Evolutionary conservation across 2,797 vertebrate genomes (phyloP), one percentile per base, ranked within the genome.

Genomic region (Botia almorhae): DNA sequence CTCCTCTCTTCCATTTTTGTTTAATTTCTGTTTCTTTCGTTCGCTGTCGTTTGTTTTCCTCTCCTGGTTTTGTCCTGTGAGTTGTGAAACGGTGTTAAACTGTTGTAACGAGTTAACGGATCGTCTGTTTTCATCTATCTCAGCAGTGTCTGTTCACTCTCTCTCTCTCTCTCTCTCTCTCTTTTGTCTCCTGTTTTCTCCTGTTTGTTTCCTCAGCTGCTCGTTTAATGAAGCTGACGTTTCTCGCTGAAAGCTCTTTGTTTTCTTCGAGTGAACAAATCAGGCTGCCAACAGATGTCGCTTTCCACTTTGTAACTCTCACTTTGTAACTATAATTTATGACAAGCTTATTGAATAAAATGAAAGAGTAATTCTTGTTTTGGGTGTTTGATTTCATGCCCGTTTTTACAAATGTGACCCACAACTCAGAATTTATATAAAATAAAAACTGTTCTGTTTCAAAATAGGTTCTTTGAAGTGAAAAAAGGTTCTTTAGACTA

Each of bases 271-370:
- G 70, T 77, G 50, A 72, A 67, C 65, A 8, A 17, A 68, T 48
- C 29, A 83, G 56, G 88, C 73, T 85, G 72, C 88, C 87, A 82
- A 86, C 79, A 86, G 74, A 84, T 87, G 83, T 91, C 87, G 87
- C 90, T 88, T 36, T 89, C 89, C 83, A 91, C 91, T 96, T 96
- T 96, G 92, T 97, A 92, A 94, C 92, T 94, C 93, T 94, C 83
- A 91, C 91, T 96, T 96, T 96, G 92, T 97, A 92, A 94, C 92
- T 94, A 96, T 97, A 96, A 97, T 98, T 98, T 98, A 98, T 97
- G 95, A 96, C 90, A 90, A 94, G 94, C 95, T 95, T 95, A 95
- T 95, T 96, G 95, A 98, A 97, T 96, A 97, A 98, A 97, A 90
- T 85, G 78, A 93, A 90, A 90, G 82, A 83, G 85, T 92, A 92